phyloP scores from a whole-genome alignment of 2,797 vertebrate species.

The Smutsia temminckii region DNA sequence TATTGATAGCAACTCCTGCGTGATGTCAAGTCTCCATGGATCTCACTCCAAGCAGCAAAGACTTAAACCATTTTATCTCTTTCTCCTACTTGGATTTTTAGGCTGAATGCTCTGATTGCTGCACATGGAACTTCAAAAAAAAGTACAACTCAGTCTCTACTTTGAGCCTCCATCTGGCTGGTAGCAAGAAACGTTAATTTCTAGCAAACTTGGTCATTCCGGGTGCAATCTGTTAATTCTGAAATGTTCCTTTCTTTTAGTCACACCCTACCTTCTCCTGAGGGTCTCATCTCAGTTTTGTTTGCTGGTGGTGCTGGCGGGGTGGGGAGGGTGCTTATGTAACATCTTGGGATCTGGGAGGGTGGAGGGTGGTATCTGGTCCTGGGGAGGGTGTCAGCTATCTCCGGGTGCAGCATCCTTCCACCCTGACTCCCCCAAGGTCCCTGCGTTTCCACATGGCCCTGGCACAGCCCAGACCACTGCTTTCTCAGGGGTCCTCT shows the following conservation, averaged over 20 bases:
- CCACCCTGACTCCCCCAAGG: neutral
- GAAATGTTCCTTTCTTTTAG: neutral
- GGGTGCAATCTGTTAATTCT: neutral
- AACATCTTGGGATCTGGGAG: neutral
- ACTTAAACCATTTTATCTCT: neutral
- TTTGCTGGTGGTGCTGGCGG: neutral
- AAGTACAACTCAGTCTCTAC: neutral
- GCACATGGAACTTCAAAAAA: neutral
- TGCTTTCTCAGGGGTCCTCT: neutral
- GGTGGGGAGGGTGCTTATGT: neutral
- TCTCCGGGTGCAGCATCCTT: neutral
- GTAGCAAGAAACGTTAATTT: neutral
- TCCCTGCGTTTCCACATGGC: neutral
- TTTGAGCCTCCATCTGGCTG: neutral
- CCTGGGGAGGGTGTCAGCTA: neutral
- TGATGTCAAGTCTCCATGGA: neutral
- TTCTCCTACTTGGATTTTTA: neutral
- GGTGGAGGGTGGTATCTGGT: neutral
- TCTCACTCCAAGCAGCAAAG: neutral
- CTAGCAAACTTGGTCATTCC: neutral
- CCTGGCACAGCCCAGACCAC: neutral
- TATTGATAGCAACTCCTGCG: neutral
- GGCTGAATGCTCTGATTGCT: neutral
- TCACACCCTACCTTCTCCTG: too few relatives aligned
- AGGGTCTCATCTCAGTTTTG: neutral